Evolutionary conservation across 1,140 invertebrate genomes (phyloP).

Genomic region (Drosophila pachea): DNA sequence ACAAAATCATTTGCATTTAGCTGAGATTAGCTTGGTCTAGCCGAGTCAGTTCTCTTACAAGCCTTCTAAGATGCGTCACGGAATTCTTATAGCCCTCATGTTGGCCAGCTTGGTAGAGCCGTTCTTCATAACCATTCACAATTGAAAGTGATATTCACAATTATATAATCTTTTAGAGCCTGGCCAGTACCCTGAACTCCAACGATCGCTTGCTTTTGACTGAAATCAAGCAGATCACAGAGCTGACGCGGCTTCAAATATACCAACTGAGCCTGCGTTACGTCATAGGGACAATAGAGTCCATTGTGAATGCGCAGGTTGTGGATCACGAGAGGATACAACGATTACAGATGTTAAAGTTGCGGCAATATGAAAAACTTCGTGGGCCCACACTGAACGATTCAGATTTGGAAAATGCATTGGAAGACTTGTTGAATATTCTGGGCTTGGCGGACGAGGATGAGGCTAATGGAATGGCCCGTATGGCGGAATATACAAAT

Average conservation of each 20-base stretch:
- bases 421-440: not conserved
- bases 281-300: not conserved
- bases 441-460: not conserved
- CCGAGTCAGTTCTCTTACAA: slow-evolving; percentile 14
- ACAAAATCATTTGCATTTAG: not conserved
- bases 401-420: not conserved
- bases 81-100: not conserved
- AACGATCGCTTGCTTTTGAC: slow-evolving; percentile 1
- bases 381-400: not conserved
- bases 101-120: slow-evolving; percentile 3
- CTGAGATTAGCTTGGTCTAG: not conserved
- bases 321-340: not conserved
- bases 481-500: not conserved
- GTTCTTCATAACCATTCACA: too few relatives aligned
- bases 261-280: not conserved
- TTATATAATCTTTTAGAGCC: slow-evolving; percentile 5
- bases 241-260: not conserved
- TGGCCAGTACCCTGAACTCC: not conserved
- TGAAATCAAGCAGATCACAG: not conserved
- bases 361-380: not conserved
- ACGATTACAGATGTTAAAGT: not conserved
- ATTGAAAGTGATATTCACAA: not conserved
- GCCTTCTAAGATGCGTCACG: slow-evolving; percentile 1
- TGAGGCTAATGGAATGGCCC: not conserved
- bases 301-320: slow-evolving; percentile 1